Percentiles rank a stretch among this genome's conserved stretches.
phyloP scores from a whole-genome alignment of 2,113 vertebrate genomes.

The Bettongia penicillata region DNA sequence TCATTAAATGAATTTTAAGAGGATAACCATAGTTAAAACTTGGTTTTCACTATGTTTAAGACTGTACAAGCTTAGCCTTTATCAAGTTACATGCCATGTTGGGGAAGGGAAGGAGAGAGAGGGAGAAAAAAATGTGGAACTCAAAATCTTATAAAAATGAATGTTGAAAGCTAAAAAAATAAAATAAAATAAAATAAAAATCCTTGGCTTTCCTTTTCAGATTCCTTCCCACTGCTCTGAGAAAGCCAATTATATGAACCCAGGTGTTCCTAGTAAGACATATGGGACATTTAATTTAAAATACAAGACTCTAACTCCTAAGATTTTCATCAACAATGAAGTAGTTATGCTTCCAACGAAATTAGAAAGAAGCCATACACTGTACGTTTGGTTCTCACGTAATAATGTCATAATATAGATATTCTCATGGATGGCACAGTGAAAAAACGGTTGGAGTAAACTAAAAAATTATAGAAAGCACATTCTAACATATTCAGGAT shows the following conservation, averaged over 20 bases:
- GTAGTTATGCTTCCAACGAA: slow-evolving; percentile 7
- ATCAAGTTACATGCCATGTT: no score
- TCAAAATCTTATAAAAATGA: no score
- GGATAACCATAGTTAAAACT: neutral
- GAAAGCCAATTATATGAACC: slow-evolving; percentile 12
- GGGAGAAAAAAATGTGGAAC: no score
- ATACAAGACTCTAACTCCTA: neutral
- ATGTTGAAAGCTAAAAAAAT: no score
- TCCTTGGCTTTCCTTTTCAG: neutral
- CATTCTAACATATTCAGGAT: slow-evolving; percentile 31
- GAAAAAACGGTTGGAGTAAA: slow-evolving; percentile 28
- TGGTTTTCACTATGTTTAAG: neutral
- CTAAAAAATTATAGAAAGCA: neutral
- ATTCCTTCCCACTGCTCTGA: neutral
- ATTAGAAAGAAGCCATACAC: slow-evolving; percentile 35
- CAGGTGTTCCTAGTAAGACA: slow-evolving; percentile 15
- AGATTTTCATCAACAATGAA: slow-evolving; percentile 27
- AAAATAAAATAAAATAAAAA: no score
- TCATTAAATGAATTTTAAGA: neutral
- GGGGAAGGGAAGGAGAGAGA: no score
- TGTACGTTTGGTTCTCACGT: neutral
- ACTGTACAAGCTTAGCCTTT: no score
- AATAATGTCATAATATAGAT: slow-evolving; percentile 6
- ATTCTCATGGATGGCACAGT: slow-evolving; percentile 27
- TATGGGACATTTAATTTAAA: slow-evolving; percentile 40